phyloP scores from a whole-genome alignment of 2,113 vertebrate genomes.

The Phalacrocorax pelagicus region DNA sequence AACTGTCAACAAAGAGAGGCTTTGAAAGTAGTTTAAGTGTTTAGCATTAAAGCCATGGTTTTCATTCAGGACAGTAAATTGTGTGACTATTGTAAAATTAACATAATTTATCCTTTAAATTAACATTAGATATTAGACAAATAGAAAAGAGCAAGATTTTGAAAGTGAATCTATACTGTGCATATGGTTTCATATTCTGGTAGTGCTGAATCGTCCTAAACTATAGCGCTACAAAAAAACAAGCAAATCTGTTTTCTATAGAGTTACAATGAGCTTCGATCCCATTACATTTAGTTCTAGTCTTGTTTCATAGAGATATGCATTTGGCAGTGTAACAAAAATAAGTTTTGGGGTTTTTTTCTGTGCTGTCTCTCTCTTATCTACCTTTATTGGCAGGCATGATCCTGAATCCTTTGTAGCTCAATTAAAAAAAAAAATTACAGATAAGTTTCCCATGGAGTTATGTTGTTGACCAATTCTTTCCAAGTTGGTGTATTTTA shows the following conservation, averaged over 20 bases:
- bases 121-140: background rate
- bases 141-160: background rate
- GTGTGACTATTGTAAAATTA: background rate
- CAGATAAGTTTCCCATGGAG: no score
- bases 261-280: background rate
- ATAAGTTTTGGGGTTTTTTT: background rate
- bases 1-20: background rate
- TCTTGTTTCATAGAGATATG: background rate
- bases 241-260: background rate
- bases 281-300: background rate
- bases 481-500: no score
- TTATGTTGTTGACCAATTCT: no score
- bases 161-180: background rate
- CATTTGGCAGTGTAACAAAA: background rate
- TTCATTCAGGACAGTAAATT: background rate
- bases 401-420: background rate
- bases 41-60: background rate
- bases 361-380: background rate
- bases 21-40: background rate
- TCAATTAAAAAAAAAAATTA: background rate
- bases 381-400: background rate
- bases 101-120: background rate
- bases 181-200: background rate
- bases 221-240: background rate
- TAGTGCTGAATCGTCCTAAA: background rate